Evolutionary conservation across 2,797 vertebrate species (phyloP).

Genomic region (Chanos chanos): DNA sequence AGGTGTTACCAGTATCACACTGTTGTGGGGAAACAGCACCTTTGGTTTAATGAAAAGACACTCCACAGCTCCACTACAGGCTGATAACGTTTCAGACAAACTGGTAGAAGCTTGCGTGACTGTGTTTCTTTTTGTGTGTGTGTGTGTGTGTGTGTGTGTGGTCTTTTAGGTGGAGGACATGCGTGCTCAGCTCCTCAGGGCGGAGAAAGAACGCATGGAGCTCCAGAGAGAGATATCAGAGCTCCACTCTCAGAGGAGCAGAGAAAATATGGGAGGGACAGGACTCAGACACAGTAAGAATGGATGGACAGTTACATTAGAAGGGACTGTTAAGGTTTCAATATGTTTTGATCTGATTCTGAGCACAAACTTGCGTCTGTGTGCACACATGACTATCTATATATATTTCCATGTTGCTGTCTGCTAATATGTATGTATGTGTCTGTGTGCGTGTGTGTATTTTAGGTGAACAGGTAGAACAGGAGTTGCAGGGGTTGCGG

Average conservation of each 20-base stretch:
- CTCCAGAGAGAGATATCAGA: conserved; percentile 73
- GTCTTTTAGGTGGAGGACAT: conserved; percentile 81
- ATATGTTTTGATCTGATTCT: too few relatives aligned
- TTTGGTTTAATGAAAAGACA: too few relatives aligned
- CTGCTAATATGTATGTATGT: neutral
- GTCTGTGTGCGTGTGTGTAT: neutral
- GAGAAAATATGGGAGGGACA: neutral
- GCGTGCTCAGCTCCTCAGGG: conserved; percentile 75
- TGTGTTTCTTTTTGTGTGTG: neutral
- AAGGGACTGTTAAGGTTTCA: too few relatives aligned
- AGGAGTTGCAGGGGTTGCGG: conserved; percentile 77
- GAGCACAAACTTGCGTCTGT: too few relatives aligned
- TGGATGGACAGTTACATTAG: too few relatives aligned
- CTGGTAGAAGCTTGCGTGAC: conserved; percentile 1
- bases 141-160: neutral
- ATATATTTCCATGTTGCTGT: too few relatives aligned
- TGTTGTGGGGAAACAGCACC: too few relatives aligned
- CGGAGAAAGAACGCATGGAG: conserved; percentile 71
- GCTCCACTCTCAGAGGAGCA: conserved; percentile 50
- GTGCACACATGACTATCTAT: too few relatives aligned
- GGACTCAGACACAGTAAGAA: neutral
- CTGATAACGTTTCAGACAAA: too few relatives aligned
- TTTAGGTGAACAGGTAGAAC: conserved; percentile 66
- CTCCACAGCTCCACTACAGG: too few relatives aligned
- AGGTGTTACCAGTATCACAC: too few relatives aligned